Evolutionary conservation across 2,113 vertebrate species (phyloP).

Genomic region (Ovibos moschatus): DNA sequence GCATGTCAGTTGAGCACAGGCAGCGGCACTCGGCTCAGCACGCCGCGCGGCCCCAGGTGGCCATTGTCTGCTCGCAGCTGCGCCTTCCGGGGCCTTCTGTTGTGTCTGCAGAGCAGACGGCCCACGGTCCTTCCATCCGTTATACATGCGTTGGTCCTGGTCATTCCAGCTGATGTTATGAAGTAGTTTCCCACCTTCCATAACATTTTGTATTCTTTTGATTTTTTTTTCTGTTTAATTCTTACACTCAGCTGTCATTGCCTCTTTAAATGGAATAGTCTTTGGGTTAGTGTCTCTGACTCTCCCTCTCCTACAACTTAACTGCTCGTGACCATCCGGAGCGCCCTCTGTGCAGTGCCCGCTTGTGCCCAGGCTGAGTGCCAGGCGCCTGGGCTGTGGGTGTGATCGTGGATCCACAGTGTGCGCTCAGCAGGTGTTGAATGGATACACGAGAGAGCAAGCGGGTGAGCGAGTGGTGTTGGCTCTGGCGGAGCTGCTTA

Average conservation of each 20-base stretch:
- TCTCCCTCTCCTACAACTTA: not conserved
- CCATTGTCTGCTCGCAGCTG: accelerated
- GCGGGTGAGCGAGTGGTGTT: too few species aligned
- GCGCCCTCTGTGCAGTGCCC: not conserved
- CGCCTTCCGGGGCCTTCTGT: accelerated
- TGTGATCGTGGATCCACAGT: accelerated
- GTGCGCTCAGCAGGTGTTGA: not conserved
- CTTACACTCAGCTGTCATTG: not conserved
- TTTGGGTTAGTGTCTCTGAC: not conserved
- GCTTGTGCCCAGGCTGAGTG: accelerated
- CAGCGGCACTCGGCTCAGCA: accelerated
- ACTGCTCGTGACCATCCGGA: not conserved
- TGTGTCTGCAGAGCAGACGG: too few species aligned
- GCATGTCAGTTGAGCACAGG: accelerated
- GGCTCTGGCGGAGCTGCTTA: not conserved
- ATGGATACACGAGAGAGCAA: not conserved
- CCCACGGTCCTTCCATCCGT: not conserved
- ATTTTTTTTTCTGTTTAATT: not conserved
- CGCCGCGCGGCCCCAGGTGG: accelerated
- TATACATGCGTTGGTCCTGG: not conserved
- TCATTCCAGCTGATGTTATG: not conserved
- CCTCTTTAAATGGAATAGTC: not conserved
- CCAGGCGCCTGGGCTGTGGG: not conserved
- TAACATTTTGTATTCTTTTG: not conserved
- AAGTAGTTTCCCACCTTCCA: not conserved